Evolutionary conservation across 2,888 invertebrate species (phyloP).

Genomic region (Pasiphila rectangulata): DNA sequence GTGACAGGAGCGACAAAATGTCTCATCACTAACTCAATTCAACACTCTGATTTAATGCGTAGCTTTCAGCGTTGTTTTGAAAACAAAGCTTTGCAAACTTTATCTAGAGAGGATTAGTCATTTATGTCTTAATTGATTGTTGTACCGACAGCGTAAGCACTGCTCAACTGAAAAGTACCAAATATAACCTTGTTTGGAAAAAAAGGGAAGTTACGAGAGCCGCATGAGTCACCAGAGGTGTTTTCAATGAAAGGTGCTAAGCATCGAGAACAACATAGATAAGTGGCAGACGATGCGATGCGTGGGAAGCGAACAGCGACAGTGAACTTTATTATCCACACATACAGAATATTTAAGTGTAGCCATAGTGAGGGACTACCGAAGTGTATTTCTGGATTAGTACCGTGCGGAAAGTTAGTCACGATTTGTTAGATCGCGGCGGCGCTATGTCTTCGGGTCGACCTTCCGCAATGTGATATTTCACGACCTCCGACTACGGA

Average conservation of each 20-base stretch:
- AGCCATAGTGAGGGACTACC: constrained; percentile 52
- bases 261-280: constrained; percentile 17
- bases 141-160: neutral
- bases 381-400: constrained; percentile 75
- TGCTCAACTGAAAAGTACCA: neutral
- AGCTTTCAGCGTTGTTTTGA: constrained; percentile 3
- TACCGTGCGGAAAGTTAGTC: constrained; percentile 79
- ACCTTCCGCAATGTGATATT: constrained; percentile 60
- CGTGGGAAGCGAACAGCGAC: constrained; percentile 42
- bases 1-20: constrained; percentile 1
- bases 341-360: constrained; percentile 30
- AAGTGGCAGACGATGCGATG: constrained; percentile 33
- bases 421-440: constrained; percentile 57
- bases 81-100: constrained; percentile 1
- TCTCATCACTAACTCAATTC: constrained; percentile 6
- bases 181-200: neutral
- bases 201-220: constrained; percentile 4
- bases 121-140: neutral
- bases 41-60: neutral
- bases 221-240: constrained; percentile 15
- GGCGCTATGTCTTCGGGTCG: constrained; percentile 52
- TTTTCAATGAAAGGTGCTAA: constrained; percentile 22
- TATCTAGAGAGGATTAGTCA: neutral
- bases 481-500: constrained; percentile 37
- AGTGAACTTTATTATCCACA: constrained; percentile 42